phyloP scores from a whole-genome alignment of 2,888 invertebrate species.

The Ichneumon xanthorius region DNA sequence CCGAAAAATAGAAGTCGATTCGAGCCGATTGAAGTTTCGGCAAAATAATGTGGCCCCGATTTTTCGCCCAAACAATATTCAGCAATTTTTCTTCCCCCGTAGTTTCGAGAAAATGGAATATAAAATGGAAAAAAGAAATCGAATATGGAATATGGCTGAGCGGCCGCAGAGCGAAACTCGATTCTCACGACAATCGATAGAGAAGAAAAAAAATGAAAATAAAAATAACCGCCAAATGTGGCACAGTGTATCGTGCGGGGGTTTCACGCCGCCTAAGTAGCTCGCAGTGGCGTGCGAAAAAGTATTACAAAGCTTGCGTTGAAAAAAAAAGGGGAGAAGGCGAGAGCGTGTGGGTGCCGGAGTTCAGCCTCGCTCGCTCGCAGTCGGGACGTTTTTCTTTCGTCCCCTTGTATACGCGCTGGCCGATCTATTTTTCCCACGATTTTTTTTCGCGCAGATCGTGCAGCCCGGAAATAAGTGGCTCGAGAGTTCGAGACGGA shows the following conservation, averaged over 20 bases:
- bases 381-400: background rate
- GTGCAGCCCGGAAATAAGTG: too few species aligned
- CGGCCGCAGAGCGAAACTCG: background rate
- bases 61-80: too few species aligned
- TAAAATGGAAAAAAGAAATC: too few species aligned
- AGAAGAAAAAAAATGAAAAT: background rate
- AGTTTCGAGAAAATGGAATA: too few species aligned
- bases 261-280: slow-evolving; percentile 38
- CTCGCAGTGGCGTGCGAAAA: slow-evolving; percentile 59
- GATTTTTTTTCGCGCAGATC: background rate
- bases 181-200: slow-evolving; percentile 18
- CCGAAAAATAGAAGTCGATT: too few species aligned
- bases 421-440: background rate
- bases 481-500: too few species aligned
- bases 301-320: slow-evolving; percentile 49
- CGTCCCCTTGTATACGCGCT: background rate
- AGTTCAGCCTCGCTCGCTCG: background rate
- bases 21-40: too few species aligned
- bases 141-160: background rate
- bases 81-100: too few species aligned
- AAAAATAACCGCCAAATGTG: slow-evolving; percentile 19
- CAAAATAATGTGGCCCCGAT: too few species aligned
- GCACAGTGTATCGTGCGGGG: slow-evolving; percentile 2
- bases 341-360: slow-evolving; percentile 7
- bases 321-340: background rate